phyloP scores from a whole-genome alignment of 1,140 invertebrate genomes.

The Drosophila mojavensis region DNA sequence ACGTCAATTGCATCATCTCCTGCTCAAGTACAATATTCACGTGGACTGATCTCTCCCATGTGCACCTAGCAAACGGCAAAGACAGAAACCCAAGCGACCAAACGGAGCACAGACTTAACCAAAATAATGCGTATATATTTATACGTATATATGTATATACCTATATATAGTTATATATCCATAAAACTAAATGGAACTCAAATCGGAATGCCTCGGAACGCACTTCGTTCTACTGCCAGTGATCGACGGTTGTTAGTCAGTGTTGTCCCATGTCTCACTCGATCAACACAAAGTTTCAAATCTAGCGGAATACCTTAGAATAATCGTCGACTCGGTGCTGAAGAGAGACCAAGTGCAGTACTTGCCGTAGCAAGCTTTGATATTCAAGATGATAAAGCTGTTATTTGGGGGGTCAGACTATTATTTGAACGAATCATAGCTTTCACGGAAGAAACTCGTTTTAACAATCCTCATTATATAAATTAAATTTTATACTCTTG shows the following conservation, averaged over 20 bases:
- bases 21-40: conserved; percentile 39
- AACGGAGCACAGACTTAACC: background rate
- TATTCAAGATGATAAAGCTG: conserved; percentile 1
- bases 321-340: too few relatives aligned
- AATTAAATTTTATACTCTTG: too few relatives aligned
- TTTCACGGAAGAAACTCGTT: too few relatives aligned
- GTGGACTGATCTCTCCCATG: conserved; percentile 5
- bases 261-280: background rate
- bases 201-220: too few relatives aligned
- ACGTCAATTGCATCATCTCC: conserved; percentile 19
- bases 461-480: too few relatives aligned
- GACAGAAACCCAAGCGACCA: background rate
- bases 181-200: too few relatives aligned
- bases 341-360: too few relatives aligned
- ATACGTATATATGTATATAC: background rate
- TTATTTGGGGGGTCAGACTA: background rate
- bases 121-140: background rate
- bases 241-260: background rate
- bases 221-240: background rate
- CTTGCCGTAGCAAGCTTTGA: background rate
- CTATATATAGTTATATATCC: too few relatives aligned
- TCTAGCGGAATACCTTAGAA: too few relatives aligned
- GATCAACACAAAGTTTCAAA: too few relatives aligned
- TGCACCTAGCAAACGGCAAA: background rate
- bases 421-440: too few relatives aligned